Conservation (phyloP, 1,140 invertebrate species). For the Leguminivora glycinivorella region DNA sequence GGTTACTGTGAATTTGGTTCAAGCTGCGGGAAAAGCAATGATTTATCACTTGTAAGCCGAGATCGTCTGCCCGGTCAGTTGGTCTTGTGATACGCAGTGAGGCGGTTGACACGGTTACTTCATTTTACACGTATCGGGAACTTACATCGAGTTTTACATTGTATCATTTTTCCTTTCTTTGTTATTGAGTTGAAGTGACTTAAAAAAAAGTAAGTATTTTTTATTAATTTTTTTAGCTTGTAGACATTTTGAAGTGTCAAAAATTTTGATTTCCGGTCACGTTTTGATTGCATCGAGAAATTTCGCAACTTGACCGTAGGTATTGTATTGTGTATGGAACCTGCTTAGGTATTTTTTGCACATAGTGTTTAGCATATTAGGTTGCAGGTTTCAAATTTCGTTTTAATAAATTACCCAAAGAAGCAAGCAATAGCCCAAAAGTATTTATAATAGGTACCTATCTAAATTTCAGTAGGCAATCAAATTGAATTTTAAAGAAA, state of each 20-base stretch:
- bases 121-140: not conserved
- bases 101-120: not conserved
- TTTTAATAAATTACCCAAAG: too few relatives aligned
- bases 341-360: not conserved
- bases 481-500: too few relatives aligned
- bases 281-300: not conserved
- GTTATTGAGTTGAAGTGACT: not conserved
- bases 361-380: too few relatives aligned
- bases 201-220: not conserved
- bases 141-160: not conserved
- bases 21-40: not conserved
- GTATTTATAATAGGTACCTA: too few relatives aligned
- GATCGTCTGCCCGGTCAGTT: constrained; percentile 1
- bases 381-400: too few relatives aligned
- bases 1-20: not conserved
- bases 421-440: too few relatives aligned
- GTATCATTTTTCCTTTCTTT: not conserved
- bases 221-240: not conserved
- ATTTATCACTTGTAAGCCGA: not conserved
- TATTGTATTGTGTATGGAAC: not conserved
- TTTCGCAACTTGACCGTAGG: constrained; percentile 1
- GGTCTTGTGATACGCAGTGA: not conserved
- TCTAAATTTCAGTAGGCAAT: too few relatives aligned
- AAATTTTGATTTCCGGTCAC: not conserved
- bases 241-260: not conserved